Base-by-base conservation (phyloP, 2,113 vertebrate genomes). In the Aix galericulata region DNA sequence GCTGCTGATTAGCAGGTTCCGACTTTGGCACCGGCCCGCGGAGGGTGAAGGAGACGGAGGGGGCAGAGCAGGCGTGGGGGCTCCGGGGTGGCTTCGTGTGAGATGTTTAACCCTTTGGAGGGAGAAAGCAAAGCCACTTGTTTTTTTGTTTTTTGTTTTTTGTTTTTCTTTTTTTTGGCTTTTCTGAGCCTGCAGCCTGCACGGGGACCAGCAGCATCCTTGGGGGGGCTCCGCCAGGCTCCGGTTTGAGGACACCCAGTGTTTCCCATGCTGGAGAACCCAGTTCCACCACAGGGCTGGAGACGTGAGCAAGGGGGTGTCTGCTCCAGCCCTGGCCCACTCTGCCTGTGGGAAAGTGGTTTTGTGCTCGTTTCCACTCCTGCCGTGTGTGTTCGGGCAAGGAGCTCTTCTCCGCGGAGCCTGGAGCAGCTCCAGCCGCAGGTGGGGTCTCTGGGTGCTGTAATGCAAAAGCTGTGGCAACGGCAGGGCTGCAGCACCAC, bases 1-100 rank as follows among this genome's bases (percentile, higher is more conserved):
- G 97, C 96, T 88, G 96, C 96, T 72, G 97, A 94, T 93, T 91
- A 96, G 98, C 98, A 98, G 98, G 98, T 98, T 98, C 98, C 97
- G 96, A 97, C 98, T 97, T 98, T 98, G 98, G 98, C 98, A 97
- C 93, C 97, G 75, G 85, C 90, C 62, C 8, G 91, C 23, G 88
- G 89, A 97, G 96, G 95, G 95, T 91, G 96, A 95, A 97, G 96
- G 97, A 97, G 96, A 88, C 58, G 91, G 87, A 97, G 95, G 92
- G 96, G 93, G 76, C 90, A 93, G 64, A 83, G 91, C 64, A 83
- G 77, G 76, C 66, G 84, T 21, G 82, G 38, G 85, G 38, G 85
- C 77, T 94, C 69, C 17, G 6, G 62, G 78, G 72, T 44, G 80
- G 68, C 74, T 38, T 88, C 76, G 76, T 48, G 64, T 13, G 26